phyloP scores from a whole-genome alignment of 1,140 invertebrate species.

The Leucophenga varia region DNA sequence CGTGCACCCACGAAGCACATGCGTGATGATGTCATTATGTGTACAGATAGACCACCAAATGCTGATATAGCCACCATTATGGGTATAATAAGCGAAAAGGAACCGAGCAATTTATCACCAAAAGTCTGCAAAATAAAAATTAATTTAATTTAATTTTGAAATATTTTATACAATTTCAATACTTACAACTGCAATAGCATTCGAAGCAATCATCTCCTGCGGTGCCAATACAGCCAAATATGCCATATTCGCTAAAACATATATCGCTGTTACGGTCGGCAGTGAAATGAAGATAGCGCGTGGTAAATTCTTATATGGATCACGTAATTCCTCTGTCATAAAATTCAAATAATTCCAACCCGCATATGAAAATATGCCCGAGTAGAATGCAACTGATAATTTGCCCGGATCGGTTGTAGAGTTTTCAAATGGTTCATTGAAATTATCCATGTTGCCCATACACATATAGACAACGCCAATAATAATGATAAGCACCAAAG shows the following conservation, averaged over 20 bases:
- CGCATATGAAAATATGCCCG: slow-evolving; percentile 94
- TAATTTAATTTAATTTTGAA: slow-evolving; percentile 2
- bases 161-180: neutral
- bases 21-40: slow-evolving; percentile 86
- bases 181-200: slow-evolving; percentile 93
- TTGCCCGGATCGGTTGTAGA: slow-evolving; percentile 79
- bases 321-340: slow-evolving; percentile 93
- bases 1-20: slow-evolving; percentile 90
- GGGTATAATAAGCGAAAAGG: slow-evolving; percentile 77
- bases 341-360: slow-evolving; percentile 97
- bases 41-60: slow-evolving; percentile 83
- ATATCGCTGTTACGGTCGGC: slow-evolving; percentile 87
- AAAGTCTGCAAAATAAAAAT: slow-evolving; percentile 68
- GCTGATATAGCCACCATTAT: slow-evolving; percentile 83
- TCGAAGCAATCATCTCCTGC: slow-evolving; percentile 76
- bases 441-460: slow-evolving; percentile 73
- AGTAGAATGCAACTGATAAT: slow-evolving; percentile 90
- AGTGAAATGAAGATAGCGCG: slow-evolving; percentile 92
- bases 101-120: slow-evolving; percentile 72
- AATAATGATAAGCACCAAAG: slow-evolving; percentile 78
- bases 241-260: slow-evolving; percentile 89
- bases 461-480: slow-evolving; percentile 76
- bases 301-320: slow-evolving; percentile 93
- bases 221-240: slow-evolving; percentile 90
- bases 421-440: slow-evolving; percentile 75